A percentile compares a stretch with the other conserved stretches of the same genome.
Conservation (phyloP, 2,113 vertebrate species). For the Ceratotherium simum region DNA sequence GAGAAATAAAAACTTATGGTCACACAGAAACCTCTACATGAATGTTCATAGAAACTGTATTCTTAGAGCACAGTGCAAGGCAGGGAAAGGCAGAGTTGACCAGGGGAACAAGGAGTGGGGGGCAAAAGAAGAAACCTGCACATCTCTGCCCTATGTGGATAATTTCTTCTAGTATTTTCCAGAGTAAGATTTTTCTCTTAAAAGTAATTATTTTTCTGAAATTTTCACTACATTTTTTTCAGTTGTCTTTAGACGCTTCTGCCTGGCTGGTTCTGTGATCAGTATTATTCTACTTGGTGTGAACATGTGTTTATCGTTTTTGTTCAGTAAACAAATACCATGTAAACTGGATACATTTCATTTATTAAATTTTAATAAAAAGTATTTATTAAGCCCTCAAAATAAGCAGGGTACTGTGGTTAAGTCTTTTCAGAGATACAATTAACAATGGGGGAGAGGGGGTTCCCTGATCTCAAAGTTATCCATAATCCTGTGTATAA, state of each 20-base stretch:
- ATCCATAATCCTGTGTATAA: not conserved
- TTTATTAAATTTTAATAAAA: constrained; percentile 27
- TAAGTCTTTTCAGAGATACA: not conserved
- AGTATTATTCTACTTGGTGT: constrained; percentile 50
- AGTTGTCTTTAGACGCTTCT: not conserved
- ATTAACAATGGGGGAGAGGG: not conserved
- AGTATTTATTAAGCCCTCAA: not conserved
- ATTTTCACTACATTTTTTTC: not conserved
- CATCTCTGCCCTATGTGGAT: not conserved
- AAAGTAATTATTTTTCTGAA: not conserved
- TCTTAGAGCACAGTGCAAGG: not conserved
- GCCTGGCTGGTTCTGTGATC: not conserved
- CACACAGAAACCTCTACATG: not conserved
- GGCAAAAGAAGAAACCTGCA: not conserved
- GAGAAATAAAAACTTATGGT: not conserved
- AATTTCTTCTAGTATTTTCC: not conserved
- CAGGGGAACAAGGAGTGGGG: not conserved
- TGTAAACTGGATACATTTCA: not conserved
- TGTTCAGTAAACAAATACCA: not conserved
- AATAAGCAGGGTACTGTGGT: not conserved
- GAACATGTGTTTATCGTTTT: not conserved
- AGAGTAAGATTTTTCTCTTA: not conserved
- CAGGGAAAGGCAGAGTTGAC: not conserved
- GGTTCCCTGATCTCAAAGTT: not conserved
- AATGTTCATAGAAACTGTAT: not conserved